Conservation (phyloP, 2,888 invertebrate genomes). For the Drosophila anomalata region DNA sequence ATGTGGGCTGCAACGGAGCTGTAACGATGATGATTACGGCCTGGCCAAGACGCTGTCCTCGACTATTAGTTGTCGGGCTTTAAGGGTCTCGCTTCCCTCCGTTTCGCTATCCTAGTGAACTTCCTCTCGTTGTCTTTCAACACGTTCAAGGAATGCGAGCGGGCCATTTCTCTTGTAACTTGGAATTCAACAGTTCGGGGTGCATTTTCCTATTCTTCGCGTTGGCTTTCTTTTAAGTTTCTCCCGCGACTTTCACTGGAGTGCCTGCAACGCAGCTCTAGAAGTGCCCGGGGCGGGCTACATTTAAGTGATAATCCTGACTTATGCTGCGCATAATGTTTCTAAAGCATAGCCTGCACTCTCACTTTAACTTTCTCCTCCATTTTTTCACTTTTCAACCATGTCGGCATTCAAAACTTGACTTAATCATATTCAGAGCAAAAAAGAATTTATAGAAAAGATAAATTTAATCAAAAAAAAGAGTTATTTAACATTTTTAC, state of each 20-base stretch:
- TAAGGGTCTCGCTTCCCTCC: slow-evolving; percentile 17
- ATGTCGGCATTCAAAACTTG: background rate
- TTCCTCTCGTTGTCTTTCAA: slow-evolving; percentile 27
- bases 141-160: slow-evolving; percentile 29
- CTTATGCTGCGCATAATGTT: slow-evolving; percentile 76
- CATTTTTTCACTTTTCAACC: slow-evolving; percentile 6
- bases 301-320: slow-evolving; percentile 76
- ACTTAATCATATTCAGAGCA: background rate
- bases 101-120: slow-evolving; percentile 12
- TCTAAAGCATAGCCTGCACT: slow-evolving; percentile 64
- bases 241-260: slow-evolving; percentile 54
- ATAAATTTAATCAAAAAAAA: background rate
- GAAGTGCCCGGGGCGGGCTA: slow-evolving; percentile 10
- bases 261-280: slow-evolving; percentile 29
- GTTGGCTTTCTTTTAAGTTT: slow-evolving; percentile 43
- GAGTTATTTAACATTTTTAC: too few species aligned
- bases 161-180: slow-evolving; percentile 56
- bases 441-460: background rate
- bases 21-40: slow-evolving; percentile 24
- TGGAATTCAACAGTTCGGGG: slow-evolving; percentile 65
- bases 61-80: slow-evolving; percentile 61
- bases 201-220: slow-evolving; percentile 33
- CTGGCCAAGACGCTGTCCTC: slow-evolving; percentile 53
- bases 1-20: background rate
- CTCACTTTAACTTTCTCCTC: slow-evolving; percentile 36